Base-by-base conservation (phyloP, 1,140 invertebrate species). In the Artemia franciscana region DNA sequence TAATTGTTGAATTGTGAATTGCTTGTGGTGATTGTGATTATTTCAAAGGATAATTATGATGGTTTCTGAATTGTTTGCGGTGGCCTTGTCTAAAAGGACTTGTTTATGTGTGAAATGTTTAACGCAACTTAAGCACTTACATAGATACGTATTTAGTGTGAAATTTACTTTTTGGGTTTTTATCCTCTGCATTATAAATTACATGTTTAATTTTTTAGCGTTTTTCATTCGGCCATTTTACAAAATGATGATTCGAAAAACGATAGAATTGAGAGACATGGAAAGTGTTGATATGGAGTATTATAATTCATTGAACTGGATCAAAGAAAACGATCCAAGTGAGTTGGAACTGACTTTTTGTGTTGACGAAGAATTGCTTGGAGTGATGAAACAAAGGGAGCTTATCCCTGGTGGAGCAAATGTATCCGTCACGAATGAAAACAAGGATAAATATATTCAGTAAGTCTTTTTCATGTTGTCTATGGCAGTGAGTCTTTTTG, bases 181-280 rank as follows among this genome's bases (percentile, higher is more conserved):
- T n/a, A n/a, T n/a, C n/a, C n/a, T n/a, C n/a, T n/a, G n/a, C n/a
- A n/a, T n/a, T n/a, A n/a, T n/a, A n/a, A n/a, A n/a, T n/a, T n/a
- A n/a, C n/a, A n/a, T n/a, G n/a, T n/a, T n/a, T n/a, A n/a, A n/a
- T 66, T 60, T 71, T 71, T 24, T 67, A 91, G 92, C 91, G 58
- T 98, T 97, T 75, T 98, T 98, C 75, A 98, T 98, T 75, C 84
- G 94, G 71, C 94, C 94, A 66, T 98, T 98, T 76, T 98, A 98
- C 75, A 98, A 98, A 78, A 98, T 98, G 94, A 98, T 98, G 92
- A 73, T 98, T 66, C 82, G 82, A 61, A 97, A 97, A 76, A 71
- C 81, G 28, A 98, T 98, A 66, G 88, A 89, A 70, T 75, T 98
- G 7, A 87, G 90, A 73, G 94, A 98, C 73, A 97, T 98, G 93